Evolutionary conservation across 2,113 vertebrate species (phyloP), one percentile per base, ranked within the genome.

Genomic region (Callipepla californica): DNA sequence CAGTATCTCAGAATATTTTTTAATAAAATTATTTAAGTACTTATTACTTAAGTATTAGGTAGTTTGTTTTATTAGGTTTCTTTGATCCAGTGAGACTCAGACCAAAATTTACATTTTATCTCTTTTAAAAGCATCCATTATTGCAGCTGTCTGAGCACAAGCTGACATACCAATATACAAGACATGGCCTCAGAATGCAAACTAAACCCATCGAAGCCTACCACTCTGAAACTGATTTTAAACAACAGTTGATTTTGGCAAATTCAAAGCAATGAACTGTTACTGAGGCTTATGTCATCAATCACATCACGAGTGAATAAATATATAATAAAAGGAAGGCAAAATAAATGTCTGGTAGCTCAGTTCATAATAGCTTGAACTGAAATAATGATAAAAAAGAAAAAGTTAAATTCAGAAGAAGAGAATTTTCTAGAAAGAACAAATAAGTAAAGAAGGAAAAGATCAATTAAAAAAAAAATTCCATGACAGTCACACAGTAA

Each of bases 191-290:
- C 67, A 63, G 15, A 87, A 91, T 51, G 28, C 48, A 68, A 40
- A 34, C 58, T 80, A 50, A 59, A 66, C 30, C 78, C 18, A 73
- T 55, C 28, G 66, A 23, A 80, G 74, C 44, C 61, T 55, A 34
- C 14, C 48, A 25, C 34, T 63, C 65, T 55, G 21, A 81, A 91
- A 79, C 20, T 61, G 9, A 89, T 79, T 76, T 85, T 50, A 68
- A 23, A 68, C 1, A 28, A 74, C 30, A 18, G 55, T 70, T 6
- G 17, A 85, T 23, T 38, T 32, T 59, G 44, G 81, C 1, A 3
- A 34, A 22, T 79, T 87, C 62, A 93, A 95, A 72, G 34, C 50
- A 81, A 38, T 91, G 51, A 93, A 62, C 92, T 87, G 44, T 68
- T 75, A 68, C 62, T 40, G 32, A 79, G 28, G 22, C 68, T n/a